Evolutionary conservation across 1,140 invertebrate genomes (phyloP), one percentile per base, ranked within the genome.

Genomic region (Pristionchus pacificus): DNA sequence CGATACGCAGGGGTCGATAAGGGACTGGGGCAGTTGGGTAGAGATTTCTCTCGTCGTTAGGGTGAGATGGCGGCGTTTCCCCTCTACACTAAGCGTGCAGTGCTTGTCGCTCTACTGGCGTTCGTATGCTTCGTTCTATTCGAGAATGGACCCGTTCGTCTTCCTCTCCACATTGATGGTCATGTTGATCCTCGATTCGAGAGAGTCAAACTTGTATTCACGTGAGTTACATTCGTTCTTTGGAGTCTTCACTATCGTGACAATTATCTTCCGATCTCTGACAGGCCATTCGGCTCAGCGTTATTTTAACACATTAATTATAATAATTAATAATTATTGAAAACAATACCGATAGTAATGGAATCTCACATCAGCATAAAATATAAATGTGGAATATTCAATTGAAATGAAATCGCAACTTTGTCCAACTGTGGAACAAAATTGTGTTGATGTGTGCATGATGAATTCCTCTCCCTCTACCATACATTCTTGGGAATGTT

Each of bases 81-180:
- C 33, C 30, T 68, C 66, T 60, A 33, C 57, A 49, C 38, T 10
- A 60, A 60, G 60, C 49, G 58, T 24, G 30, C 60, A 2, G 10
- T 68, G 19, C 19, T 31, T 2, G 33, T 31, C 15, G 60, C 55
- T 29, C 29, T 70, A 1, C 2, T 70, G 6, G 58, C 68, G 13
- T 27, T 62, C 29, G n/a, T 31, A 24, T 61, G 55, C 60, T 38
- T 38, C 49, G 55, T 70, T 29, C 25, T 64, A 1, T 61, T 33
- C 31, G 33, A 70, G 30, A 30, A 66, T 0, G 24, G 70, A 19
- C 63, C 62, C 29, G 57, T 60, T 14, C 70, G 69, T 38, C 68
- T 67, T 31, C 72, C 31, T 24, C 28, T 72, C 19, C 72, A 75
- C 29, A 32, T 74, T 29, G 69, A 49, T 24, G 73, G 73, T n/a